phyloP scores from a whole-genome alignment of 2,797 vertebrate genomes.

The Amblyraja radiata region DNA sequence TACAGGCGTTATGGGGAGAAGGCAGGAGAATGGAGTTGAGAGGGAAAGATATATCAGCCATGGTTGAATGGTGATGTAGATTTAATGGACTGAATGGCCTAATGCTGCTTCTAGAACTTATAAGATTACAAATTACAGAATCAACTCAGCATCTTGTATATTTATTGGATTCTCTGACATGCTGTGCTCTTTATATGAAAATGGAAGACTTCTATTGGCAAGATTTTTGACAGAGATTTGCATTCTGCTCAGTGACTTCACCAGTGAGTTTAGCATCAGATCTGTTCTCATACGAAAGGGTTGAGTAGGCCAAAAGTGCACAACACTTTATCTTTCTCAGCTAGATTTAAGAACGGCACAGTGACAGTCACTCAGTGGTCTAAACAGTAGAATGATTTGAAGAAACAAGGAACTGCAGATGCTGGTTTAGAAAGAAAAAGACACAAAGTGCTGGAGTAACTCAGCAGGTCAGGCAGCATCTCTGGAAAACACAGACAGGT shows the following conservation, averaged over 20 bases:
- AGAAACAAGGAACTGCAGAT: neutral
- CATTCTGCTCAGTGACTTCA: neutral
- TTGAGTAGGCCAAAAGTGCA: neutral
- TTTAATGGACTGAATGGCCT: too few species aligned
- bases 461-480: too few species aligned
- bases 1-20: too few species aligned
- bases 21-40: too few species aligned
- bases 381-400: neutral
- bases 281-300: neutral
- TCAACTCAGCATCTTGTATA: neutral
- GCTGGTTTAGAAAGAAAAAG: too few species aligned
- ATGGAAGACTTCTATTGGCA: neutral
- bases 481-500: too few species aligned
- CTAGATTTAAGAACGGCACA: neutral
- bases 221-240: neutral
- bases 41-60: too few species aligned
- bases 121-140: neutral
- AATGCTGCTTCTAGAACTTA: too few species aligned
- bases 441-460: too few species aligned
- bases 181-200: neutral
- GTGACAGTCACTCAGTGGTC: neutral
- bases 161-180: neutral
- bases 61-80: too few species aligned
- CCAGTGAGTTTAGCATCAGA: neutral
- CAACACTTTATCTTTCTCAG: neutral